Base-by-base conservation (phyloP, 1,140 invertebrate species). In the Lysiphlebus fabarum region DNA sequence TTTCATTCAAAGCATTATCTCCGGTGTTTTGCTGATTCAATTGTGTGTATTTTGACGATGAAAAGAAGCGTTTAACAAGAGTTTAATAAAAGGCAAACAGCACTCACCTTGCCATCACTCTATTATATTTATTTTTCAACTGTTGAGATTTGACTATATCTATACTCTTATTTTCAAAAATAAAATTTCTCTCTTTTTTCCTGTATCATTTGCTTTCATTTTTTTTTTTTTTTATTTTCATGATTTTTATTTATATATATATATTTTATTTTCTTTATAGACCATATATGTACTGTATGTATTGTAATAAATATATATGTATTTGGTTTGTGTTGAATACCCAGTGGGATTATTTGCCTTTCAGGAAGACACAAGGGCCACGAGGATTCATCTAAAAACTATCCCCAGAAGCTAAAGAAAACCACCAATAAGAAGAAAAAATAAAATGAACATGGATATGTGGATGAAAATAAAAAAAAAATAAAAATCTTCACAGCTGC, bases 61-160 rank as follows among this genome's bases (percentile, higher is more conserved):
- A 74, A 76, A 76, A 71, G 74, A 74, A 72, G 70, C 69, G 62
- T 76, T 75, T 79, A 79, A 79, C 76, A 77, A 78, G 75, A 77
- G 74, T 77, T 77, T 79, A 79, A 79, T 79, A 79, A 79, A 78
- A 79, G 77, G 75, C 77, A 76, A 79, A 75, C 75, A 75, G 68
- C 59, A 58, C 65, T 50, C 40, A 33, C 34, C 40, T 51, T 44
- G 8, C 33, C 26, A 53, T 8, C 36, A 48, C 7, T 17, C 17
- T 17, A 17, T 17, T 17, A 17, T 17, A 17, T 17, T 17, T 17
- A 17, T 17, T 17, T 17, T 17, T 17, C 17, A 17, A 17, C 17
- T 17, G 17, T 17, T 17, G 17, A 17, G 17, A 1, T 17, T 17
- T 17, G 17, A 17, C 17, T 17, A 17, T 3, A 17, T 17, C 17